Base-by-base conservation (phyloP, 2,888 invertebrate species). In the Graphium colonna region DNA sequence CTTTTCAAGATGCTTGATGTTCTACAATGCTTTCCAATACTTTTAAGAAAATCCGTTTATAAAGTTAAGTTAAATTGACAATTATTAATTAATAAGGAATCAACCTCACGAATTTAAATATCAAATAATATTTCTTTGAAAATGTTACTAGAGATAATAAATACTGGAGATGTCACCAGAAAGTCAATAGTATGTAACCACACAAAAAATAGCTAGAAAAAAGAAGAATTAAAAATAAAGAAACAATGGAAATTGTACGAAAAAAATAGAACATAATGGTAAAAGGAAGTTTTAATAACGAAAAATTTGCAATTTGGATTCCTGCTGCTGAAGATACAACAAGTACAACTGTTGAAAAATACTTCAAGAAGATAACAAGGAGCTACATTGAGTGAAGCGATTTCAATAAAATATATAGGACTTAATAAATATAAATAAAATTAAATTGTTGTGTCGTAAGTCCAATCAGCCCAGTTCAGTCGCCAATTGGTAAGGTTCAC, bases 381-480 rank as follows among this genome's bases (percentile, higher is more conserved):
- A 21, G 21, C 21, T 21, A 21, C 5, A 21, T 21, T 26, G 13
- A 4, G 12, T 41, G 47, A 51, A 47, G 51, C 36, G 43, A 46
- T 15, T 28, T 42, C 38, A 51, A 47, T 1, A 39, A 33, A 31
- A 39, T 26, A 36, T 17, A 33, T 42, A 45, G 13, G 36, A 58
- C 51, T 17, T 43, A 41, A 21, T 47, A 55, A 46, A 40, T 9
- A 21, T 31, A 46, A 39, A 31, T 33, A 49, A n/a, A n/a, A 38
- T 41, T 33, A 44, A 49, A 45, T 45, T 36, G 33, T n/a, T 69
- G 75, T 74, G 74, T 79, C 80, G 77, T 77, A 71, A 77, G 83
- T 82, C 82, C 73, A 74, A 71, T 77, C 75, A 79, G 84, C 83
- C 84, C 87, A 84, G 85, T 82, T 86, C 85, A 68, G 67, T 71